A percentile compares a stretch with the other conserved stretches of the same genome.
Conservation (phyloP, 2,797 vertebrate genomes). For the Setipinna tenuifilis region DNA sequence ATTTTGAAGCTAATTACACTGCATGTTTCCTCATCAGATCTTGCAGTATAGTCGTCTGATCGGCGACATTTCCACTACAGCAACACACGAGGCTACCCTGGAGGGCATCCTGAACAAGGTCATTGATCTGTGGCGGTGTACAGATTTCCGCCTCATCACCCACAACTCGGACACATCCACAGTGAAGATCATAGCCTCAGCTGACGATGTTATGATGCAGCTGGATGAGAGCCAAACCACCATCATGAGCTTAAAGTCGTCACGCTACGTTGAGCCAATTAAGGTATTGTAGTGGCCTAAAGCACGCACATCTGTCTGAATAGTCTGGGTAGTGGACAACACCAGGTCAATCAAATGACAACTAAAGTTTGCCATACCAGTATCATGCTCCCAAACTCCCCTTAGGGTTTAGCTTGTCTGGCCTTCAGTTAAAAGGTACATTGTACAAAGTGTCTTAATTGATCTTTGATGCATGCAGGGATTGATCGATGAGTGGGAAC, state of each 20-base stretch:
- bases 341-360: too few relatives aligned
- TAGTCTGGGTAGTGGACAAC: too few relatives aligned
- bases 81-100: slow-evolving; percentile 68
- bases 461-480: slow-evolving; percentile 51
- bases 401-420: not conserved
- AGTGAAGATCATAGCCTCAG: slow-evolving; percentile 62
- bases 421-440: not conserved
- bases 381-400: too few relatives aligned
- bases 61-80: slow-evolving; percentile 62
- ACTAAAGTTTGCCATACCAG: too few relatives aligned
- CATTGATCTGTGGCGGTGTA: slow-evolving; percentile 63
- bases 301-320: too few relatives aligned
- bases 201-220: slow-evolving; percentile 62
- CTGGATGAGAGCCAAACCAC: slow-evolving; percentile 69
- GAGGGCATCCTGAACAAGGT: slow-evolving; percentile 66
- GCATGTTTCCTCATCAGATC: slow-evolving; percentile 51
- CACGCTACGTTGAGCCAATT: slow-evolving; percentile 64
- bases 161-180: slow-evolving; percentile 56
- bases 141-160: slow-evolving; percentile 61
- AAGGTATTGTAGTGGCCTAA: slow-evolving; percentile 58
- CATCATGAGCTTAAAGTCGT: slow-evolving; percentile 66
- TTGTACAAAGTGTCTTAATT: not conserved
- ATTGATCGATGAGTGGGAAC: slow-evolving; percentile 66
- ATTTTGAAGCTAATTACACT: not conserved
- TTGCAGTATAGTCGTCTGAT: slow-evolving; percentile 63